Conservation (phyloP, 2,113 vertebrate genomes). For the Megaceryle maxima region DNA sequence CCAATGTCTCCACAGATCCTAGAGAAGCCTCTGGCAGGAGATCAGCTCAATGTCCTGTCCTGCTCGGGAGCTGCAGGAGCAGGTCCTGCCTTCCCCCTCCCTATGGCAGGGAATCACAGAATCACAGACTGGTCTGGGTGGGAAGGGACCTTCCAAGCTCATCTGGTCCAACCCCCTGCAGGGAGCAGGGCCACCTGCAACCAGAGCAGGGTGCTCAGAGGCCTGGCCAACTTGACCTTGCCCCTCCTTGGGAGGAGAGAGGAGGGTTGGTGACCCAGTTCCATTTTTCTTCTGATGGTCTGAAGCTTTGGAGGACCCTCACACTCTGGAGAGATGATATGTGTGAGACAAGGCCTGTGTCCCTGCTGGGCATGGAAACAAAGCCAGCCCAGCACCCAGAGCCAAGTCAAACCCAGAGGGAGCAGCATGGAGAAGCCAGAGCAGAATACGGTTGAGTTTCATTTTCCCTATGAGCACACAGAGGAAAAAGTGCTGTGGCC, state of each 20-base stretch:
- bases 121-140: not conserved
- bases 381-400: not conserved
- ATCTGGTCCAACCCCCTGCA: not conserved
- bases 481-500: not conserved
- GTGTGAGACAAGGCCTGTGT: not conserved
- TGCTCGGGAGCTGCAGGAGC: not conserved
- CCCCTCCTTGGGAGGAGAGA: not conserved
- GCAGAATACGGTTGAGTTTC: not conserved
- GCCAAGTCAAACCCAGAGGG: not conserved
- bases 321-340: not conserved
- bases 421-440: not conserved
- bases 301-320: not conserved
- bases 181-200: not conserved
- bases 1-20: not conserved
- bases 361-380: not conserved
- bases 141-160: not conserved
- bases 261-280: not conserved
- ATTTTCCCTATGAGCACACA: not conserved
- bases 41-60: not conserved
- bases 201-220: not conserved
- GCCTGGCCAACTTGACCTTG: not conserved
- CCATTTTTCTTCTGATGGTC: not conserved
- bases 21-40: not conserved
- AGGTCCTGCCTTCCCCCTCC: not conserved
- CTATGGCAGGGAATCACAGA: not conserved